These are phyloP conservation scores for Zalophus californianus DNA, from an alignment of 2,797 vertebrate species.

Conservation along the genomic window DNA sequence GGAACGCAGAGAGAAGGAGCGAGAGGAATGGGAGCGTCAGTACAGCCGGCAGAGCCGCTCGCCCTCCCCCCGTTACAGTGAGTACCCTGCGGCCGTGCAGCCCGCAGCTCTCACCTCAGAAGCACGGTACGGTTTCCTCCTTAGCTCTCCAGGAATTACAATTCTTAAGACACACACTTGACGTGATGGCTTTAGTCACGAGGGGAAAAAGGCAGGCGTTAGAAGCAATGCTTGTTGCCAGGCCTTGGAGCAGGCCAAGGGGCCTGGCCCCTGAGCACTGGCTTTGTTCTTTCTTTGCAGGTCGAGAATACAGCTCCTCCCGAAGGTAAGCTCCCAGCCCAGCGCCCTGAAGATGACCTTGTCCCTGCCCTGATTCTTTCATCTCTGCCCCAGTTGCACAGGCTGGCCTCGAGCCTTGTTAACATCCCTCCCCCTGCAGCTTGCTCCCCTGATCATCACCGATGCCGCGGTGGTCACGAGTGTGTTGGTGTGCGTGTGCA, in stretches of 20 bases:
- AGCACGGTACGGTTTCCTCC: accelerated
- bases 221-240: background rate
- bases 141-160: background rate
- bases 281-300: constrained; percentile 84
- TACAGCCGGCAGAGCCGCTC: constrained; percentile 95
- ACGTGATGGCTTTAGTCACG: background rate
- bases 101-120: background rate
- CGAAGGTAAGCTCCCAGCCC: constrained; percentile 89
- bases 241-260: accelerated
- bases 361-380: too few species aligned
- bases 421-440: background rate
- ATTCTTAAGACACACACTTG: background rate
- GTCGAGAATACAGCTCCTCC: constrained; percentile 93
- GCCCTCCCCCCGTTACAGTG: constrained; percentile 91
- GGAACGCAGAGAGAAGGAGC: constrained; percentile 94
- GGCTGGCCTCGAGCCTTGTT: background rate
- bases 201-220: background rate
- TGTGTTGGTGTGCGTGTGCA: accelerated
- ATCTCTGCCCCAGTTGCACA: too few species aligned
- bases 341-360: background rate
- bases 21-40: constrained; percentile 95
- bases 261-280: background rate
- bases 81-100: background rate
- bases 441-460: accelerated
- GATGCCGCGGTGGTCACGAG: background rate